These are phyloP conservation scores for Thunnus maccoyii DNA, from an alignment of 2,113 vertebrate genomes.

Conservation along the genomic window DNA sequence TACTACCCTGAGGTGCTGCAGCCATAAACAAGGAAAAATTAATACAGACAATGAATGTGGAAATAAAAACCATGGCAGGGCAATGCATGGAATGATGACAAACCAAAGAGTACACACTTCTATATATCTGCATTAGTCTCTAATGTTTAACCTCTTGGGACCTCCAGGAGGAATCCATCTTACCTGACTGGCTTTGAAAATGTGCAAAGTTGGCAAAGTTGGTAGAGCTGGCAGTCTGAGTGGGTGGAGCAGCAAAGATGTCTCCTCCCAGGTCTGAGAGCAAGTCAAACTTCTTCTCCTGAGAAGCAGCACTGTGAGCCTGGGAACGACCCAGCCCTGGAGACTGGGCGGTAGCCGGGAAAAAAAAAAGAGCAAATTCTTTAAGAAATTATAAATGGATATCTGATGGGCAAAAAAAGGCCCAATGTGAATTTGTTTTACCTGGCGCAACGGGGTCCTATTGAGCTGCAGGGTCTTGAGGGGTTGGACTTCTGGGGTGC, in stretches of 20 bases:
- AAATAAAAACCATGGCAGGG: slow-evolving; percentile 58
- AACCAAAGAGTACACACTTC: slow-evolving; percentile 70
- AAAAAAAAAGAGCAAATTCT: not conserved
- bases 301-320: slow-evolving; percentile 81
- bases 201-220: slow-evolving; percentile 99
- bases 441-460: slow-evolving; percentile 94
- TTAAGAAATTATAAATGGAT: not conserved
- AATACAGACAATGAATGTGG: slow-evolving; percentile 54
- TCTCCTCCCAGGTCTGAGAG: slow-evolving; percentile 96
- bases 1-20: slow-evolving; percentile 93
- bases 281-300: slow-evolving; percentile 97
- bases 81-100: slow-evolving; percentile 78
- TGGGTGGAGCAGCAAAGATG: slow-evolving; percentile 91
- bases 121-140: not conserved
- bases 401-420: not conserved
- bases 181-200: slow-evolving; percentile 95
- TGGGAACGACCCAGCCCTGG: slow-evolving; percentile 85
- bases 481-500: slow-evolving; percentile 96
- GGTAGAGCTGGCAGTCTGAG: slow-evolving; percentile 88
- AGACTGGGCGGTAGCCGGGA: slow-evolving; percentile 75
- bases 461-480: slow-evolving; percentile 94
- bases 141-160: not conserved
- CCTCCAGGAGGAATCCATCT: not conserved
- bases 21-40: slow-evolving; percentile 86
- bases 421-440: slow-evolving; percentile 66